Percentiles rank a stretch among this genome's conserved stretches.
Conservation (phyloP, 2,888 invertebrate genomes). For the Metellina segmentata region DNA sequence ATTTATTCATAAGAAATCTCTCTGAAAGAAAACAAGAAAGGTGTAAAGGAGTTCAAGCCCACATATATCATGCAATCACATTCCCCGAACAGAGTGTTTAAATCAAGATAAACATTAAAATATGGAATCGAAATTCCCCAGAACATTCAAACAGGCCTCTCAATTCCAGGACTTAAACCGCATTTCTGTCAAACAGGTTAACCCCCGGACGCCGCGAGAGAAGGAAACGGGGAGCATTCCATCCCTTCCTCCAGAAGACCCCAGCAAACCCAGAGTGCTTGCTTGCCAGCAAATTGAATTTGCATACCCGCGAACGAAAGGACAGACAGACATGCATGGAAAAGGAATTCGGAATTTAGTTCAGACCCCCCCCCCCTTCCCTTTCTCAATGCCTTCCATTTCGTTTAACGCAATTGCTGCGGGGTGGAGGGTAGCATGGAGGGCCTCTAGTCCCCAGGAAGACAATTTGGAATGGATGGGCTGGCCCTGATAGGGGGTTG, state of each 20-base stretch:
- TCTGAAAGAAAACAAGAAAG: too few relatives aligned
- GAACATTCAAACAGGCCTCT: background rate
- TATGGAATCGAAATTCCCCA: background rate
- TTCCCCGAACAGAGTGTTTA: too few relatives aligned
- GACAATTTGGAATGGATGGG: constrained; percentile 70
- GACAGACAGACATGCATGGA: constrained; percentile 60
- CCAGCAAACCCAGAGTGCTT: constrained; percentile 61
- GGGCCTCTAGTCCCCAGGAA: constrained; percentile 19
- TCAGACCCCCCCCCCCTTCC: constrained; percentile 9
- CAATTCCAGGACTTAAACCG: constrained; percentile 26
- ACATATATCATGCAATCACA: too few relatives aligned
- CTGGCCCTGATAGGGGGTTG: constrained; percentile 60
- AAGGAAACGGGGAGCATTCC: constrained; percentile 46
- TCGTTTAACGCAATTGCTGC: constrained; percentile 74
- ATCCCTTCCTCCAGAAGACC: constrained; percentile 27
- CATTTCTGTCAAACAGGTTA: constrained; percentile 20
- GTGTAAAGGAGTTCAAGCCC: too few relatives aligned
- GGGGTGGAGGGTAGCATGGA: background rate
- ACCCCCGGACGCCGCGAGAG: constrained; percentile 3
- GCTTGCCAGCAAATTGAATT: constrained; percentile 74
- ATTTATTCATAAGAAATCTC: too few relatives aligned
- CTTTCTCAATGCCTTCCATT: constrained; percentile 63
- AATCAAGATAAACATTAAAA: too few relatives aligned
- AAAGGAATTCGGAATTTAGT: constrained; percentile 75
- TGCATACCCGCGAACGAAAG: constrained; percentile 68